These are phyloP conservation scores for Diploptera punctata DNA, from an alignment of 2,888 invertebrate genomes.

Conservation along the genomic window DNA sequence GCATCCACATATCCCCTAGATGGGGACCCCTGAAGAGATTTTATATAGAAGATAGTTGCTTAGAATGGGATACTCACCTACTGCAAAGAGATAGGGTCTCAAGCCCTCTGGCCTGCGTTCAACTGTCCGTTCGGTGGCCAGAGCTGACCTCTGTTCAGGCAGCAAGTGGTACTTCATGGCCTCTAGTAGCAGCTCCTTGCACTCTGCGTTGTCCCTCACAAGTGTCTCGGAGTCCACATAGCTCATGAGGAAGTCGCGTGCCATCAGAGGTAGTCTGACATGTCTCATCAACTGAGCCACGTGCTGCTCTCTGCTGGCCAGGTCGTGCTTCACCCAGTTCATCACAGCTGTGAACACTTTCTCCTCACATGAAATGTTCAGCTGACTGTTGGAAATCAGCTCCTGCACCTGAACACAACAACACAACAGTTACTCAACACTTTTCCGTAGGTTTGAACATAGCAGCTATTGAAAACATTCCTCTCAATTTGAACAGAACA, in stretches of 20 bases:
- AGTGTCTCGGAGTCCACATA: constrained; percentile 70
- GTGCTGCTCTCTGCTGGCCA: constrained; percentile 60
- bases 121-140: constrained; percentile 66
- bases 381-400: constrained; percentile 68
- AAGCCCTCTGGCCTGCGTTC: constrained; percentile 71
- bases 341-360: constrained; percentile 70
- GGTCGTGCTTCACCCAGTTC: constrained; percentile 71
- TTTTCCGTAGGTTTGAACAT: too few species aligned
- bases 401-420: constrained; percentile 68
- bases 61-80: constrained; percentile 50
- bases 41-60: background rate
- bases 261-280: constrained; percentile 67
- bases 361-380: constrained; percentile 72
- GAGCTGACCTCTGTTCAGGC: constrained; percentile 68
- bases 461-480: too few species aligned
- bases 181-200: constrained; percentile 69
- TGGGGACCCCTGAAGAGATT: too few species aligned
- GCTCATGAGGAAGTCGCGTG: constrained; percentile 70
- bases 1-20: too few species aligned
- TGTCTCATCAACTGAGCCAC: constrained; percentile 62
- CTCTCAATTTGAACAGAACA: too few species aligned
- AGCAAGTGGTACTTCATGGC: constrained; percentile 75
- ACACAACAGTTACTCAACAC: too few species aligned
- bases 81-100: constrained; percentile 70
- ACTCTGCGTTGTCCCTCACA: constrained; percentile 67